Evolutionary conservation across 2,888 invertebrate genomes (phyloP).

Genomic region (Ormyrus thymus): DNA sequence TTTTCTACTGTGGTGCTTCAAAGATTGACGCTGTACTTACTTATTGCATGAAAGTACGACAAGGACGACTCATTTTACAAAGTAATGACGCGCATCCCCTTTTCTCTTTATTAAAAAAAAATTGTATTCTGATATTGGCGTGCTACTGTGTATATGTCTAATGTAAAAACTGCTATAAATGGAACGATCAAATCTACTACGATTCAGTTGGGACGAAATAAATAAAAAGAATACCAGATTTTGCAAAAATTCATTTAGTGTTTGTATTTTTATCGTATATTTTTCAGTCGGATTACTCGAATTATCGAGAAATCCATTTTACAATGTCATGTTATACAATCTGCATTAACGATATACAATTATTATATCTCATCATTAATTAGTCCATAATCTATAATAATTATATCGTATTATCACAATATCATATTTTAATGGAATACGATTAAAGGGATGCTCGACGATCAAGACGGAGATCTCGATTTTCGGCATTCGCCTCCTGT

Average conservation of each 20-base stretch:
- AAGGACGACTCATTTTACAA: constrained; percentile 52
- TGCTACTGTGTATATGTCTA: constrained; percentile 48
- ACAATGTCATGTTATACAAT: constrained; percentile 56
- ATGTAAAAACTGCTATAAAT: constrained; percentile 23
- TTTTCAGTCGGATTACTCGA: constrained; percentile 53
- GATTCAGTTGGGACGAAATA: constrained; percentile 50
- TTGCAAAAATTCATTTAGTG: constrained; percentile 56
- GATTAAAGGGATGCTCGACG: constrained; percentile 57
- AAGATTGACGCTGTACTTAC: constrained; percentile 56
- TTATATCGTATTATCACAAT: constrained; percentile 71
- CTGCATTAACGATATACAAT: constrained; percentile 56
- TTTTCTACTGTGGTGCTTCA: constrained; percentile 53
- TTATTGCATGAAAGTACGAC: constrained; percentile 44
- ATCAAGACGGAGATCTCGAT: constrained; percentile 38
- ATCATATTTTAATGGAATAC: constrained; percentile 69
- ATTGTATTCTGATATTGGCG: constrained; percentile 39
- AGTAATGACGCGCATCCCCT: constrained; percentile 43
- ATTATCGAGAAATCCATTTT: constrained; percentile 52
- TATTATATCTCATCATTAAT: constrained; percentile 60
- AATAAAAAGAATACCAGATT: constrained; percentile 55
- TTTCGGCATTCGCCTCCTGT: constrained; percentile 44
- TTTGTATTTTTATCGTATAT: constrained; percentile 54
- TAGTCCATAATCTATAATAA: constrained; percentile 59
- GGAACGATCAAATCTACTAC: constrained; percentile 44
- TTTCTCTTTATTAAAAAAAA: constrained; percentile 19